Conservation (phyloP, 2,888 invertebrate species). For the Drosophila borborema region DNA sequence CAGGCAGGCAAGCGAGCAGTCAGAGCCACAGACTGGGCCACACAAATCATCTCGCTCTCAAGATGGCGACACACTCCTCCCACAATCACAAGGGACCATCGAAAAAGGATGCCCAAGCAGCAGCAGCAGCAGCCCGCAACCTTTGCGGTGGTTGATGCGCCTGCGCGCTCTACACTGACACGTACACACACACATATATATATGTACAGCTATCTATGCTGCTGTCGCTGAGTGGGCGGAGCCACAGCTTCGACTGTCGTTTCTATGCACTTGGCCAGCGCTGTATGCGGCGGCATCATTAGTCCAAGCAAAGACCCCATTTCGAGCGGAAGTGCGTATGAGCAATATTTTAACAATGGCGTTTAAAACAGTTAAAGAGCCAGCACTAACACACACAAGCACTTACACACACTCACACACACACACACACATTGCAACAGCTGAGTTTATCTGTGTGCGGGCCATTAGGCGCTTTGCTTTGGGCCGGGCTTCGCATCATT, state of each 20-base stretch:
- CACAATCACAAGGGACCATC: constrained; percentile 42
- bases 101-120: constrained; percentile 62
- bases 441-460: constrained; percentile 44
- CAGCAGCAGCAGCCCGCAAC: constrained; percentile 16
- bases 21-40: constrained; percentile 18
- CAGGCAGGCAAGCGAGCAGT: background rate
- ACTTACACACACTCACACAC: constrained; percentile 14
- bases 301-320: constrained; percentile 77
- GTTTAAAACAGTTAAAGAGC: constrained; percentile 82
- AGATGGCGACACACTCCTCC: constrained; percentile 54
- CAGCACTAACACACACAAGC: constrained; percentile 45
- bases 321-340: constrained; percentile 80
- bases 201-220: constrained; percentile 59
- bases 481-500: constrained; percentile 52
- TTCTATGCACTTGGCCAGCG: constrained; percentile 53
- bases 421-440: constrained; percentile 14
- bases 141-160: constrained; percentile 65
- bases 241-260: constrained; percentile 32
- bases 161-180: constrained; percentile 62
- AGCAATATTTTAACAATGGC: constrained; percentile 84
- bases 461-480: constrained; percentile 75
- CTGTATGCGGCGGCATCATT: constrained; percentile 68
- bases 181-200: background rate
- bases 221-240: constrained; percentile 58
- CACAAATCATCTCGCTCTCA: constrained; percentile 63